Base-by-base conservation (phyloP, 2,888 invertebrate species). In the Rhogogaster chlorosoma region DNA sequence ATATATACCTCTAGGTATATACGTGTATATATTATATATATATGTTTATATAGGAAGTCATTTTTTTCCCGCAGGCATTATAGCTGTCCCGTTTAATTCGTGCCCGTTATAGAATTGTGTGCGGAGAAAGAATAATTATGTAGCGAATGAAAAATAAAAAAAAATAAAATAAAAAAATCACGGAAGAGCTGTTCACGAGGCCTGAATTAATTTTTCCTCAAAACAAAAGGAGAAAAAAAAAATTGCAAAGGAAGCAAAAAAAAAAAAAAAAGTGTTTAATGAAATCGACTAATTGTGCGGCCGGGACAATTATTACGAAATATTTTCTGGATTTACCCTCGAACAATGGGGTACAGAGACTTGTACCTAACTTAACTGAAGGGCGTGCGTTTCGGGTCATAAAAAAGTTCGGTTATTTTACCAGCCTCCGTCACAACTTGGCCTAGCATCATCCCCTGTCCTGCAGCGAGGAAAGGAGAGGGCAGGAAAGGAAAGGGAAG, bases 211-310 rank as follows among this genome's bases (percentile, higher is more conserved):
- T 67, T 67, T 67, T 26, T 61, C n/a, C n/a, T 29, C 26, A 9
- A 36, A 32, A 73, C 10, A 73, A 42, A 73, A 42, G 1, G 1
- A 32, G 2, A 67, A 67, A 73, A 67, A 67, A 73, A 42, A 22
- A 38, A 18, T 26, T 61, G 10, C 22, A 38, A 42, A 73, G n/a
- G n/a, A 36, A 36, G n/a, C 5, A 42, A 42, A 7, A 42, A 42
- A 42, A 38, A 3, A 71, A n/a, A 38, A 71, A 73, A 73, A 73
- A 73, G 26, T 49, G 29, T 53, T 18, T 29, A 77, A 77, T 49
- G 15, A 7, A 53, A 77, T 77, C 77, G 53, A 77, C 53, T 77
- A 77, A 77, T 77, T 77, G 77, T 53, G 77, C 32, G 77, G 18
- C 49, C 49, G 49, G 22, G 45, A 77, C 77, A 53, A 77, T 77